phyloP scores from a whole-genome alignment of 2,113 vertebrate species.

The Austrofundulus limnaeus region DNA sequence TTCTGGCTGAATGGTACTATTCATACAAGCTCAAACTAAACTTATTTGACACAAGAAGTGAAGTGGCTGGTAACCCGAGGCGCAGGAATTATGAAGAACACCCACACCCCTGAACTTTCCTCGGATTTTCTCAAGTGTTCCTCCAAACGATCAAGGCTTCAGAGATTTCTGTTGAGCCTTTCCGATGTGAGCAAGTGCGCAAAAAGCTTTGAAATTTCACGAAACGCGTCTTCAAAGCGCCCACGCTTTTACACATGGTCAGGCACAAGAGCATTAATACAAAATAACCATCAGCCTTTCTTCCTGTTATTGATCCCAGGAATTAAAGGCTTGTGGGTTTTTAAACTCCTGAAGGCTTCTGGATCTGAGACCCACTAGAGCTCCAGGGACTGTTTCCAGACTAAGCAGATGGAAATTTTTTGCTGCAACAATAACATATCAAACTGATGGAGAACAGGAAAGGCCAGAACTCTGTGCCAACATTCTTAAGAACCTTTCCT shows the following conservation, averaged over 20 bases:
- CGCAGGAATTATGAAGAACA: conserved; percentile 5
- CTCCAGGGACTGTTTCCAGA: conserved; percentile 37
- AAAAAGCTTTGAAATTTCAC: no score
- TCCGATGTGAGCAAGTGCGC: no score
- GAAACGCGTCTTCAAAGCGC: no score
- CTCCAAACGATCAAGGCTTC: conserved; percentile 1
- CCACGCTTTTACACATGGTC: neutral
- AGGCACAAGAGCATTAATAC: neutral
- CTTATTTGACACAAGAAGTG: conserved; percentile 10
- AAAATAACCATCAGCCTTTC: conserved; percentile 2
- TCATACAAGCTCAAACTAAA: neutral
- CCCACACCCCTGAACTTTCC: neutral
- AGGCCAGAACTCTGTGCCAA: conserved; percentile 16
- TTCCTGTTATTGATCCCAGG: conserved; percentile 15
- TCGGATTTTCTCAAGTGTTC: neutral
- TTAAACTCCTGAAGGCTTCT: conserved; percentile 23
- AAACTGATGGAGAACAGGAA: conserved; percentile 49
- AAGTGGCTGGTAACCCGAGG: conserved; percentile 8
- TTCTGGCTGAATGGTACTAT: conserved; percentile 2
- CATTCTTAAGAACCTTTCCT: neutral
- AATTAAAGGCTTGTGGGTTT: conserved; percentile 18
- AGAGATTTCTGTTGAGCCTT: no score
- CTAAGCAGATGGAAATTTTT: conserved; percentile 47
- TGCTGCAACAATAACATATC: conserved; percentile 53
- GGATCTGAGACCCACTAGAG: conserved; percentile 17